A percentile compares a stretch with the other conserved stretches of the same genome.
phyloP scores from a whole-genome alignment of 2,113 vertebrate species.

The Isichthys henryi region DNA sequence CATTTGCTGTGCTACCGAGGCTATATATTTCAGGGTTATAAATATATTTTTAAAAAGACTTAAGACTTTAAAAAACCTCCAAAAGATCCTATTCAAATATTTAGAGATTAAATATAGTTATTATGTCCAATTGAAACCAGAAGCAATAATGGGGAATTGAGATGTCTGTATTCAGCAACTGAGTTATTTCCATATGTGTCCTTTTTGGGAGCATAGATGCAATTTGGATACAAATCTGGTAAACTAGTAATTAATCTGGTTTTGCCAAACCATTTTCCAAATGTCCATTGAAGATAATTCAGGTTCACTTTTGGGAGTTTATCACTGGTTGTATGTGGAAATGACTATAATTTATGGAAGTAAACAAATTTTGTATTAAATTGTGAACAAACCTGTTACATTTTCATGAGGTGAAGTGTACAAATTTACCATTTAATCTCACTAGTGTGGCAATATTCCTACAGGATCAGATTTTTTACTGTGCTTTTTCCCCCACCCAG shows the following conservation, averaged over 20 bases:
- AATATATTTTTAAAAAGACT: background rate
- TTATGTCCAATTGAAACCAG: background rate
- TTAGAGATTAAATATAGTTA: background rate
- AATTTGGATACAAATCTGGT: background rate
- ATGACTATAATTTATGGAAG: background rate
- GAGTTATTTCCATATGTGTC: background rate
- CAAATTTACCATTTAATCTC: background rate
- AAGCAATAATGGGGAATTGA: background rate
- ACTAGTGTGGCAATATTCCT: background rate
- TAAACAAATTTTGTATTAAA: background rate
- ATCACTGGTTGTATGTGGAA: background rate
- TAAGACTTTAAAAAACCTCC: background rate
- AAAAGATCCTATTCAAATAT: background rate
- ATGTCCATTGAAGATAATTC: background rate
- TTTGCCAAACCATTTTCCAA: background rate
- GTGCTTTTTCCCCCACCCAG: conserved; percentile 50
- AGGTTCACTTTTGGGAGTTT: background rate
- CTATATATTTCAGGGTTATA: background rate
- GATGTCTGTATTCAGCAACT: background rate
- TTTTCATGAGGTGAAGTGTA: background rate
- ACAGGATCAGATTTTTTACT: background rate
- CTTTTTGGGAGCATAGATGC: background rate
- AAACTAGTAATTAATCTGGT: background rate
- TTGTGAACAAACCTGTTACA: background rate
- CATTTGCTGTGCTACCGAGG: background rate